Evolutionary conservation across 2,113 vertebrate species (phyloP).

Genomic region (Vimba vimba): DNA sequence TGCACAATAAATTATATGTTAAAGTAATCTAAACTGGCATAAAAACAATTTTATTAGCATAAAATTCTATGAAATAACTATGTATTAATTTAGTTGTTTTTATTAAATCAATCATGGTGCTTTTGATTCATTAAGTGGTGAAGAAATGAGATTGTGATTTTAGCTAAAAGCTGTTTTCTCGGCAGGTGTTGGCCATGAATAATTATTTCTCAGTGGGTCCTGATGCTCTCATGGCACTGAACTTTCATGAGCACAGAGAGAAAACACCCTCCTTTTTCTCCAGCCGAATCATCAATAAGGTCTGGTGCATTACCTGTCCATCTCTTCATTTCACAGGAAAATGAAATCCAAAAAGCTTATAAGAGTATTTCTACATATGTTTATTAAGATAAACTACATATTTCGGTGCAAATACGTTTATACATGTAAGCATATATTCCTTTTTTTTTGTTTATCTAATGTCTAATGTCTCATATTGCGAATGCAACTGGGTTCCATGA

Average conservation of each 20-base stretch:
- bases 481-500: too few relatives aligned
- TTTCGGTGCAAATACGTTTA: not conserved
- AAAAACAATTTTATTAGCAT: not conserved
- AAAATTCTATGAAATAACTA: not conserved
- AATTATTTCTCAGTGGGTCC: slow-evolving; percentile 98
- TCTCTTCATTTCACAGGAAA: not conserved
- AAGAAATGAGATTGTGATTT: not conserved
- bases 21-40: not conserved
- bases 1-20: not conserved
- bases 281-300: slow-evolving; percentile 98
- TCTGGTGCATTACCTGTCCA: slow-evolving; percentile 56
- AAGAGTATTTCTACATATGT: not conserved
- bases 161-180: not conserved
- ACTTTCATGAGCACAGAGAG: slow-evolving; percentile 93
- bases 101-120: not conserved
- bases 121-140: not conserved
- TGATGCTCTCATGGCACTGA: slow-evolving; percentile 98
- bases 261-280: slow-evolving; percentile 96
- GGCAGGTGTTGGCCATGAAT: slow-evolving; percentile 91
- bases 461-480: too few relatives aligned
- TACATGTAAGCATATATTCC: not conserved
- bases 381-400: not conserved
- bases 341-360: not conserved
- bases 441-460: not conserved
- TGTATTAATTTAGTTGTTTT: not conserved